These are phyloP conservation scores for Strigamia transsilvanica DNA, from an alignment of 2,888 invertebrate species.

Conservation along the genomic window DNA sequence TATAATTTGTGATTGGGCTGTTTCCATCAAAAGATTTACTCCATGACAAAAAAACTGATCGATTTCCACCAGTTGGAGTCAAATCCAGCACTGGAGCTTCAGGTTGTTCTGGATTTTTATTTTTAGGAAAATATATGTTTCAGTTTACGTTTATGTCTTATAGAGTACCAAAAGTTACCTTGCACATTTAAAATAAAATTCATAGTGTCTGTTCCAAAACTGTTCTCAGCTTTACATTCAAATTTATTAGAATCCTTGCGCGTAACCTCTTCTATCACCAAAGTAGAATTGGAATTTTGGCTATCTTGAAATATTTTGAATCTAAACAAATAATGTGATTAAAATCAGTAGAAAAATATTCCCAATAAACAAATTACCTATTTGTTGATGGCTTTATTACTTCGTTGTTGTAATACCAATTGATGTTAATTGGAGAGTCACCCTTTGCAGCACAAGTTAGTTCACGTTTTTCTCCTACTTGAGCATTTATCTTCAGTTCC, in stretches of 20 bases:
- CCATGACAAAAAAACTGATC: conserved; percentile 17
- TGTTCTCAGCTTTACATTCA: background rate
- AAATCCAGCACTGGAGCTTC: background rate
- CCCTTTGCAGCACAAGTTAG: background rate
- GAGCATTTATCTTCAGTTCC: background rate
- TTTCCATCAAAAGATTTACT: conserved; percentile 35
- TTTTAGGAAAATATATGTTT: background rate
- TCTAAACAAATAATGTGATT: background rate
- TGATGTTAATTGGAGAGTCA: background rate
- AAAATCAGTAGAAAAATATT: background rate
- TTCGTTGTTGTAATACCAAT: background rate
- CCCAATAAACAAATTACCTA: background rate
- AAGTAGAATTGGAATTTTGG: background rate
- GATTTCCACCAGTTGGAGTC: background rate
- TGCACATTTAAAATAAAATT: conserved; percentile 16
- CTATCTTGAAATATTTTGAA: background rate
- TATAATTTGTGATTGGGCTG: background rate
- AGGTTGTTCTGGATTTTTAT: conserved; percentile 2
- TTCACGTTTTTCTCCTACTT: background rate
- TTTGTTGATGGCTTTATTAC: background rate
- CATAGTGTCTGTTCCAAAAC: background rate
- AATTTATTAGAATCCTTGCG: conserved; percentile 10
- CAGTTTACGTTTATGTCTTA: too few relatives aligned
- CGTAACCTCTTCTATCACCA: background rate
- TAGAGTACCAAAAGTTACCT: too few relatives aligned